Evolutionary conservation across 2,888 invertebrate species (phyloP).

Genomic region (Ischnus inquisitorius): DNA sequence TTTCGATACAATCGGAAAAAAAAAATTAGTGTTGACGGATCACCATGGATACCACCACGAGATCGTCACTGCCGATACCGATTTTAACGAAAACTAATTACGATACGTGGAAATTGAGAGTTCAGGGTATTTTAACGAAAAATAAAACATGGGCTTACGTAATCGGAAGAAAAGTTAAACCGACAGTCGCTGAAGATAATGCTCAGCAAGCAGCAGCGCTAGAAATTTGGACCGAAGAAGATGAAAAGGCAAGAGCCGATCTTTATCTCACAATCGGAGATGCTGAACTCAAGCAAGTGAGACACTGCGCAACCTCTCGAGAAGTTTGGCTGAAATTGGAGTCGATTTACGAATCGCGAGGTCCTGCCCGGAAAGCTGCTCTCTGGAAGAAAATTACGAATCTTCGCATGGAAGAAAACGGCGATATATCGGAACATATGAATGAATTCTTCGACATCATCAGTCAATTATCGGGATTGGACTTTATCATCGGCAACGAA

Average conservation of each 20-base stretch:
- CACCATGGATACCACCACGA: neutral
- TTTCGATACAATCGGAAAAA: neutral
- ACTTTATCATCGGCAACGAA: slow-evolving; percentile 72
- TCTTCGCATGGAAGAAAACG: slow-evolving; percentile 76
- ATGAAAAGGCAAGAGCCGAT: slow-evolving; percentile 39
- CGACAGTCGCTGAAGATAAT: neutral
- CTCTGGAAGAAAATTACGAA: slow-evolving; percentile 80
- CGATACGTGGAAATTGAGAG: slow-evolving; percentile 48
- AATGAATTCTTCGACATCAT: slow-evolving; percentile 79
- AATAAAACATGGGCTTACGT: slow-evolving; percentile 44
- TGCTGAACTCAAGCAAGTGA: slow-evolving; percentile 47
- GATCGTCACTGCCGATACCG: neutral
- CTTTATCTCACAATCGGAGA: slow-evolving; percentile 32
- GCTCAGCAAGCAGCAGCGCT: neutral
- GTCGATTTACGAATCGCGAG: slow-evolving; percentile 79
- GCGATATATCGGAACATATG: slow-evolving; percentile 79
- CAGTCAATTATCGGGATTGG: slow-evolving; percentile 78
- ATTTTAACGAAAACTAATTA: slow-evolving; percentile 35
- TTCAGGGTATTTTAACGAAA: slow-evolving; percentile 43
- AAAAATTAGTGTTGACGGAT: slow-evolving; percentile 2
- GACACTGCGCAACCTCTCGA: slow-evolving; percentile 71
- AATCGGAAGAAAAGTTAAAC: slow-evolving; percentile 37
- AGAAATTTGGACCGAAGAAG: slow-evolving; percentile 32
- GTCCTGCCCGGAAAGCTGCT: slow-evolving; percentile 82
- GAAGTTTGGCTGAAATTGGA: slow-evolving; percentile 81